Evolutionary conservation across 2,113 vertebrate species (phyloP).

Genomic region (Scopus umbretta): DNA sequence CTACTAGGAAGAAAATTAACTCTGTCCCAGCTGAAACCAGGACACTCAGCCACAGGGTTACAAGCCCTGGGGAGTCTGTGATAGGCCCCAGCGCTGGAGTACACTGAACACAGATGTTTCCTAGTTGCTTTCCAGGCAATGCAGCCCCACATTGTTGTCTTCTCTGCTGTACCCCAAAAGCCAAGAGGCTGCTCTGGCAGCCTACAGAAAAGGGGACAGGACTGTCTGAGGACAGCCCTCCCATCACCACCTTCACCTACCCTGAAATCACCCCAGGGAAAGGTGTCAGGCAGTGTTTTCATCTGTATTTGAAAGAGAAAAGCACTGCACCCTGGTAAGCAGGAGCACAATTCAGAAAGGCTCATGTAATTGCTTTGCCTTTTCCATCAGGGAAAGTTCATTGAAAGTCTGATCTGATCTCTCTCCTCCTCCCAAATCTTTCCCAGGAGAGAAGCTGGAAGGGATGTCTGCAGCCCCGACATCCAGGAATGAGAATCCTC

Average conservation of each 20-base stretch:
- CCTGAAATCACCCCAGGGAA: neutral
- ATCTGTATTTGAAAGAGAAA: neutral
- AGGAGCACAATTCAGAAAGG: neutral
- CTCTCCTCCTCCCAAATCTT: neutral
- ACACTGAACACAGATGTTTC: too few relatives aligned
- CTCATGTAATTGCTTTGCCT: neutral
- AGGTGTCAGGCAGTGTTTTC: neutral
- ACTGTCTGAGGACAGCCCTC: neutral
- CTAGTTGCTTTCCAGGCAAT: neutral
- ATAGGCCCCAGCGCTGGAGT: fast-evolving
- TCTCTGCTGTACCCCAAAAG: neutral
- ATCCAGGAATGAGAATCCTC: neutral
- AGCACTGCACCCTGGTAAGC: neutral
- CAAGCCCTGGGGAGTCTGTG: neutral
- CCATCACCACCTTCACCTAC: neutral
- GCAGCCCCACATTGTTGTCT: neutral
- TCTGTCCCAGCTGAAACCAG: too few relatives aligned
- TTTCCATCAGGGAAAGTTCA: neutral
- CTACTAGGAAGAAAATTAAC: too few relatives aligned
- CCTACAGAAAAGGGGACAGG: neutral
- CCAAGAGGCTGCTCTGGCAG: neutral
- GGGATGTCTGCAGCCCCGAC: neutral
- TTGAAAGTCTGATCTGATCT: neutral
- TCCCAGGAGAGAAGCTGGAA: neutral
- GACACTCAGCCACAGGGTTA: neutral